These are phyloP conservation scores for Chymomyza caudatula DNA, from an alignment of 2,888 invertebrate genomes.

Conservation along the genomic window DNA sequence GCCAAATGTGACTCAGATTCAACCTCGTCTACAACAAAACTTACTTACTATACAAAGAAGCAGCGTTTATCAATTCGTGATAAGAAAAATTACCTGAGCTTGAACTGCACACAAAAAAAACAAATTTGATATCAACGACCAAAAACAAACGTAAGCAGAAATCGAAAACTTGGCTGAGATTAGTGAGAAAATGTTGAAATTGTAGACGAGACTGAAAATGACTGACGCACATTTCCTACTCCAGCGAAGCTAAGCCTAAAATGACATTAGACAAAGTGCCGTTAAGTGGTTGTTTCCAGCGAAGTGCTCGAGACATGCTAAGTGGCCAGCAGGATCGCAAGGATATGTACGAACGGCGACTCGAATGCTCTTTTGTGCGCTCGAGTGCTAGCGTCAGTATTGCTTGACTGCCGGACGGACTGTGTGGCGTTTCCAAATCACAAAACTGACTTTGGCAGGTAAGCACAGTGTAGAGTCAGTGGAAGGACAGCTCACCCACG, in stretches of 20 bases:
- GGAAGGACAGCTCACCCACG: slow-evolving; percentile 44
- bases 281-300: slow-evolving; percentile 47
- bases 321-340: slow-evolving; percentile 55
- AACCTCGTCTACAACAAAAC: background rate
- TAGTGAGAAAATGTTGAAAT: slow-evolving; percentile 27
- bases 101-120: background rate
- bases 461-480: slow-evolving; percentile 15
- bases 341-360: too few relatives aligned
- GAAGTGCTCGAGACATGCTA: slow-evolving; percentile 39
- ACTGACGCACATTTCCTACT: slow-evolving; percentile 27
- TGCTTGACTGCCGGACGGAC: background rate
- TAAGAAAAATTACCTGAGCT: slow-evolving; percentile 15
- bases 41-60: background rate
- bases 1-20: background rate
- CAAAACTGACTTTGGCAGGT: slow-evolving; percentile 46
- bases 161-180: slow-evolving; percentile 19
- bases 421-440: slow-evolving; percentile 11
- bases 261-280: slow-evolving; percentile 31
- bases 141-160: background rate
- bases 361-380: slow-evolving; percentile 5
- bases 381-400: slow-evolving; percentile 33
- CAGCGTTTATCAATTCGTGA: slow-evolving; percentile 34
- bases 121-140: background rate
- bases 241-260: background rate
- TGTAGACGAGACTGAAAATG: slow-evolving; percentile 16